phyloP scores from a whole-genome alignment of 2,113 vertebrate genomes.

The Eulemur macaco region DNA sequence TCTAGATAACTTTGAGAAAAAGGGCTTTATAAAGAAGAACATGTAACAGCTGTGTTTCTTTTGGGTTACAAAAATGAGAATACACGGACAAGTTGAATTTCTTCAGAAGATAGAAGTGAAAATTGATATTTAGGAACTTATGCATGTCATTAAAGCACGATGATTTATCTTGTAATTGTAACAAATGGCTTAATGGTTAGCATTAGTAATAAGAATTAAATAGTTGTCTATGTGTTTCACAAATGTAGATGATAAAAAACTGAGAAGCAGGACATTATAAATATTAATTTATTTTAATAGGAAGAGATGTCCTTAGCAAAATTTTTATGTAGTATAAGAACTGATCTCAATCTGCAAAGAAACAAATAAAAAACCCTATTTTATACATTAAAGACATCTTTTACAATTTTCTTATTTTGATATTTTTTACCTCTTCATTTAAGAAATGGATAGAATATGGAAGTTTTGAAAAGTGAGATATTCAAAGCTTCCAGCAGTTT shows the following conservation, averaged over 20 bases:
- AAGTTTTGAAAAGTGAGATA: not conserved
- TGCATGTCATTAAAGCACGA: slow-evolving; percentile 31
- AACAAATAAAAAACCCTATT: not conserved
- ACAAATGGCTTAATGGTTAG: slow-evolving; percentile 33
- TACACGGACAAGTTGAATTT: not conserved
- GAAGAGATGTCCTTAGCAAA: not conserved
- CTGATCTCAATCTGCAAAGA: not conserved
- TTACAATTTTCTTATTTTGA: not conserved
- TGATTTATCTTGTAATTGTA: slow-evolving; percentile 74
- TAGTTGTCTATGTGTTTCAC: slow-evolving; percentile 40
- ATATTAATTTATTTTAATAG: not conserved
- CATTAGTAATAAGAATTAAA: slow-evolving; percentile 60
- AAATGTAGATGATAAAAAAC: slow-evolving; percentile 37
- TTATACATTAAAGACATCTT: not conserved
- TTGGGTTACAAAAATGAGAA: slow-evolving; percentile 35
- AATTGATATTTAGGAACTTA: slow-evolving; percentile 4
- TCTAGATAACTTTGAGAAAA: slow-evolving; percentile 57
- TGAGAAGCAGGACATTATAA: not conserved
- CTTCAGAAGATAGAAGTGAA: slow-evolving; percentile 38
- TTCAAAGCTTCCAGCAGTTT: not conserved
- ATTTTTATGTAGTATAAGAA: not conserved
- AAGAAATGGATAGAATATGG: not conserved
- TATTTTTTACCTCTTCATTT: not conserved
- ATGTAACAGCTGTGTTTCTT: slow-evolving; percentile 49
- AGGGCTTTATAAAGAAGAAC: not conserved